Percentiles rank a stretch among this genome's conserved stretches.
phyloP scores from a whole-genome alignment of 2,888 invertebrate species.

The Beris chalybata region DNA sequence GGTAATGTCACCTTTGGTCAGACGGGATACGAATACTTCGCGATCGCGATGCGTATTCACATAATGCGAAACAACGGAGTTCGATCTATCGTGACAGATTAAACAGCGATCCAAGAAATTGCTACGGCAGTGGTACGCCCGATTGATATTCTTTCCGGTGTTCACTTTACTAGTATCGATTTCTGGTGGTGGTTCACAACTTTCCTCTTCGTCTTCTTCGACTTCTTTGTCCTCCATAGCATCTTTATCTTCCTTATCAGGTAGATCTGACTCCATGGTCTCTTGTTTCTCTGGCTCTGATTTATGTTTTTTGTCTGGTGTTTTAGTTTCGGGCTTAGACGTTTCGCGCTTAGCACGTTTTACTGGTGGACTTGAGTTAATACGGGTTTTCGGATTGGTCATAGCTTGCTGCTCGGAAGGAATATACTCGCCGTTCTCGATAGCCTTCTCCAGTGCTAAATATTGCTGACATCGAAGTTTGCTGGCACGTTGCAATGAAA shows the following conservation, averaged over 20 bases:
- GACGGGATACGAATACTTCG: conserved; percentile 48
- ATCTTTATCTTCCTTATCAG: not conserved
- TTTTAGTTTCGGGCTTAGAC: not conserved
- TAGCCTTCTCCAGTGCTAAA: conserved; percentile 15
- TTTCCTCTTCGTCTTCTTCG: conserved; percentile 3
- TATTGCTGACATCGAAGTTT: conserved; percentile 19
- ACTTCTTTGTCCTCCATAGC: not conserved
- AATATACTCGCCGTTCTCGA: conserved; percentile 13
- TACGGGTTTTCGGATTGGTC: not conserved
- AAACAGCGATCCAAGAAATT: conserved; percentile 41
- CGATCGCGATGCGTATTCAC: conserved; percentile 44
- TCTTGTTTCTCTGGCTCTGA: not conserved
- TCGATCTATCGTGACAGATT: conserved; percentile 42
- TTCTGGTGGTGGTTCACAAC: conserved; percentile 10
- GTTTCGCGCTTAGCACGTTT: no score
- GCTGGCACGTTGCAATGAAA: conserved; percentile 22
- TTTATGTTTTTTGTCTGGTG: not conserved
- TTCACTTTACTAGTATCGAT: not conserved
- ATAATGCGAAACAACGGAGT: conserved; percentile 41
- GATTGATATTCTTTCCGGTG: conserved; percentile 5
- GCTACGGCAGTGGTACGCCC: conserved; percentile 37
- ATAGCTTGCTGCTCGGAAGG: not conserved
- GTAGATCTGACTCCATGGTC: not conserved
- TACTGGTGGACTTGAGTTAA: no score
- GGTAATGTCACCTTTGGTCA: conserved; percentile 41